Conservation (phyloP, 2,797 vertebrate species). For the Spheniscus humboldti region DNA sequence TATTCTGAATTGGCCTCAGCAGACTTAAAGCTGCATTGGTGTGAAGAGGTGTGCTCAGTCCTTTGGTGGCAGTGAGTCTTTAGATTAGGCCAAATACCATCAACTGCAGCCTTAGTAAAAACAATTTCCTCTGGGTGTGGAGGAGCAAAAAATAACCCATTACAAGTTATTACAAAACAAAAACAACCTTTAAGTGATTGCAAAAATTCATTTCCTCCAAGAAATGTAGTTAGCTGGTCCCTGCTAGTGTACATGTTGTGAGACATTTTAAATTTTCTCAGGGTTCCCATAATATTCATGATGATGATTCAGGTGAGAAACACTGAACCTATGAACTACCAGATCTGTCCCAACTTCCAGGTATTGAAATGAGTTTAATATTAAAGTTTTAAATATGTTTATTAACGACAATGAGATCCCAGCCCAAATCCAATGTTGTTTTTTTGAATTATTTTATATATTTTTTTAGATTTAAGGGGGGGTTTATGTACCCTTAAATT, state of each 20-base stretch:
- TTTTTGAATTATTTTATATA: not conserved
- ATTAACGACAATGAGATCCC: not conserved
- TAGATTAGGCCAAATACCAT: not conserved
- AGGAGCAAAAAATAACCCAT: not conserved
- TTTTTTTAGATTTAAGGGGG: not conserved
- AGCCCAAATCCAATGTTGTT: not conserved
- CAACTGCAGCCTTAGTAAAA: not conserved
- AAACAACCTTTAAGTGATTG: not conserved
- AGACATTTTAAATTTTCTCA: not conserved
- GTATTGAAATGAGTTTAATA: not conserved
- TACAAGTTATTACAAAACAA: not conserved
- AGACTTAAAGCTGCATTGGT: not conserved
- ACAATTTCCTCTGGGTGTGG: not conserved
- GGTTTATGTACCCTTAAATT: not conserved
- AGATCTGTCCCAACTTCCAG: not conserved
- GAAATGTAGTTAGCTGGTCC: not conserved
- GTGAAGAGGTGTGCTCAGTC: not conserved
- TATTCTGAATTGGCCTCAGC: not conserved
- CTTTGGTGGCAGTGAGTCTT: not conserved
- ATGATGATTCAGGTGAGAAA: not conserved
- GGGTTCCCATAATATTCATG: not conserved
- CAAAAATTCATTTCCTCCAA: not conserved
- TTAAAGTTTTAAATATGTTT: not conserved
- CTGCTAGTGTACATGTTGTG: not conserved
- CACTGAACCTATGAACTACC: not conserved